These are phyloP conservation scores for Umimayanthus chanpuru DNA, from an alignment of 92 coral and sea anemone genomes.

Conservation along the genomic window DNA sequence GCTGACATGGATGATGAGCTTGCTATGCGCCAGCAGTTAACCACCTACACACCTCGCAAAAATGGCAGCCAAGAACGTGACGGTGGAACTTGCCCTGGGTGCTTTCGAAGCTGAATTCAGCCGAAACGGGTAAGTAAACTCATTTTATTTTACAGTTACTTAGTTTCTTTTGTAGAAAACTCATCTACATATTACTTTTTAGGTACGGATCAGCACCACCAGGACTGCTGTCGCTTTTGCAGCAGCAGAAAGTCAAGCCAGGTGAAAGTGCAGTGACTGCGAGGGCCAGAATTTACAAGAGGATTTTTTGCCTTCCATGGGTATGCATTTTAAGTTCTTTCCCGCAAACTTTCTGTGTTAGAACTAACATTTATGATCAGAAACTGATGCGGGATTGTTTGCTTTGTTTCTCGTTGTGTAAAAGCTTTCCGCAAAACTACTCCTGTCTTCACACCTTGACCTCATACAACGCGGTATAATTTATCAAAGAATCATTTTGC, in stretches of 20 bases:
- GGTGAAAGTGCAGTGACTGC: background rate
- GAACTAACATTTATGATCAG: constrained; percentile 1
- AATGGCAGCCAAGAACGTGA: background rate
- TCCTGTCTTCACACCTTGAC: background rate
- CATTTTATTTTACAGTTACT: background rate
- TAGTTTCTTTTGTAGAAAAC: too few relatives aligned
- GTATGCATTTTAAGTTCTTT: constrained; percentile 20
- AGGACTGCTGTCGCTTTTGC: constrained; percentile 15
- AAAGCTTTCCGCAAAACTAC: background rate
- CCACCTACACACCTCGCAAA: background rate
- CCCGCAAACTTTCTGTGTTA: constrained; percentile 7
- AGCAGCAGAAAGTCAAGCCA: constrained; percentile 13
- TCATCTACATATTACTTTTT: too few relatives aligned
- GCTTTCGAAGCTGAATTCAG: background rate
- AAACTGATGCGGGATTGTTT: constrained; percentile 1
- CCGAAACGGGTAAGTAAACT: background rate
- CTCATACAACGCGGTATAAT: background rate
- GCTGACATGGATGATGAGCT: too few relatives aligned
- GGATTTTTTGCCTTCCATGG: constrained; percentile 39
- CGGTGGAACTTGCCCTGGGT: background rate
- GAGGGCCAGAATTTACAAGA: constrained; percentile 17
- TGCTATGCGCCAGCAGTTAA: background rate
- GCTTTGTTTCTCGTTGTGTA: background rate
- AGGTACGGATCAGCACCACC: constrained; percentile 19
- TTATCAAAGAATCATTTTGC: background rate